Evolutionary conservation across 1,140 invertebrate genomes (phyloP).

Genomic region (Calephelis virginiensis): DNA sequence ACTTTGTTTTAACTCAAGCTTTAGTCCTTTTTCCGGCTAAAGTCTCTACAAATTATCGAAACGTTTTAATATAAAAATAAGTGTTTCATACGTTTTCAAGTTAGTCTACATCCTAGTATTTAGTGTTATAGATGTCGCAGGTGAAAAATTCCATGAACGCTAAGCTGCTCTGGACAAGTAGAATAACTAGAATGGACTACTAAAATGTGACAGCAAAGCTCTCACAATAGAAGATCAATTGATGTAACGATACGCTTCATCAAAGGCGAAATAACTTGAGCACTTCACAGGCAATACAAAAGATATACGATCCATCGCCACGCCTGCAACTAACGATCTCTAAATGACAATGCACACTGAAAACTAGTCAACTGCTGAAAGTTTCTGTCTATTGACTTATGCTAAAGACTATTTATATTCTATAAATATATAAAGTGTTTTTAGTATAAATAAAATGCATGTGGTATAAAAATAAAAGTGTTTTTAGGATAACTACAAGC

Average conservation of each 20-base stretch:
- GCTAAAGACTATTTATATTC: no score
- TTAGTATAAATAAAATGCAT: no score
- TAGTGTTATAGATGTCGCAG: neutral
- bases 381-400: no score
- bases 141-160: neutral
- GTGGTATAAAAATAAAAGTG: neutral
- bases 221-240: slow-evolving; percentile 17
- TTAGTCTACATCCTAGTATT: no score
- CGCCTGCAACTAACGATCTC: slow-evolving; percentile 13
- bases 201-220: neutral
- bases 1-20: no score
- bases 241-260: slow-evolving; percentile 16
- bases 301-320: slow-evolving; percentile 8
- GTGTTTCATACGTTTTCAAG: no score
- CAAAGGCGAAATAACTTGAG: slow-evolving; percentile 17
- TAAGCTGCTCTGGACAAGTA: neutral
- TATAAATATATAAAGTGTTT: no score
- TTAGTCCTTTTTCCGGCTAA: no score
- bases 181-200: slow-evolving; percentile 2
- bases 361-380: neutral
- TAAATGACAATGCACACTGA: slow-evolving; percentile 12
- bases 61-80: no score
- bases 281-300: slow-evolving; percentile 15
- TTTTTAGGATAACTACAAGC: neutral
- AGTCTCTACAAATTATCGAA: no score